A percentile compares a stretch with the other conserved stretches of the same genome.
Evolutionary conservation across 1,140 invertebrate genomes (phyloP).

Genomic region (Eubasilissa regina): DNA sequence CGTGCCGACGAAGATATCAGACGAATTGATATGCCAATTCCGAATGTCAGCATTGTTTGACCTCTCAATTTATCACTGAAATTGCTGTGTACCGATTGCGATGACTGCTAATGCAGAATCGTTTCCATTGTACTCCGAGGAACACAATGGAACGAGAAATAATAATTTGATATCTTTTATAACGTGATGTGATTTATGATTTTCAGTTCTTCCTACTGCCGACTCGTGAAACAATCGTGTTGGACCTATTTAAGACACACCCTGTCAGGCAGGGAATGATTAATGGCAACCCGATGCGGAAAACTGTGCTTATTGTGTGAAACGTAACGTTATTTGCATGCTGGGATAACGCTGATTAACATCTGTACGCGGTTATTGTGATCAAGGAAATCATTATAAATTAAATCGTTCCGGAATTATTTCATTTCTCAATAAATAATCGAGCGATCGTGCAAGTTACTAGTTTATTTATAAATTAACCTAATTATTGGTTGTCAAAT

Average conservation of each 20-base stretch:
- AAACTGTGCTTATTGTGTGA: too few species aligned
- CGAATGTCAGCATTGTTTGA: slow-evolving; percentile 37
- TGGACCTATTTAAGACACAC: slow-evolving; percentile 6
- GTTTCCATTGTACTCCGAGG: slow-evolving; percentile 29
- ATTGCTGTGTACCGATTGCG: slow-evolving; percentile 39
- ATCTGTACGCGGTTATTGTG: too few species aligned
- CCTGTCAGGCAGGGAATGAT: not conserved
- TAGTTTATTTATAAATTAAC: too few species aligned
- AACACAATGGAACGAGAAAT: slow-evolving; percentile 46
- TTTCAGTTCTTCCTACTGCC: slow-evolving; percentile 18
- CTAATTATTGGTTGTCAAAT: too few species aligned
- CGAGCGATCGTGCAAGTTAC: too few species aligned
- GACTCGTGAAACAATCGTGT: slow-evolving; percentile 4
- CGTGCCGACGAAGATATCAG: slow-evolving; percentile 19
- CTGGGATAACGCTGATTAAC: too few species aligned
- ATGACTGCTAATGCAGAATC: slow-evolving; percentile 28
- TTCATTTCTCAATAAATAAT: too few species aligned
- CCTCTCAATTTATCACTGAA: slow-evolving; percentile 23
- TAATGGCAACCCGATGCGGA: too few species aligned
- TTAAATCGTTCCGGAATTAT: too few species aligned
- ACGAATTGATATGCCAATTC: slow-evolving; percentile 40
- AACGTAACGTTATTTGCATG: too few species aligned
- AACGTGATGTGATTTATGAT: slow-evolving; percentile 43
- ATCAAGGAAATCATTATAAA: too few species aligned
- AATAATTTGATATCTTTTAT: slow-evolving; percentile 42